Percentiles rank a stretch among this genome's conserved stretches.
Evolutionary conservation across 2,797 vertebrate genomes (phyloP).

Genomic region (Typhlichthys subterraneus): DNA sequence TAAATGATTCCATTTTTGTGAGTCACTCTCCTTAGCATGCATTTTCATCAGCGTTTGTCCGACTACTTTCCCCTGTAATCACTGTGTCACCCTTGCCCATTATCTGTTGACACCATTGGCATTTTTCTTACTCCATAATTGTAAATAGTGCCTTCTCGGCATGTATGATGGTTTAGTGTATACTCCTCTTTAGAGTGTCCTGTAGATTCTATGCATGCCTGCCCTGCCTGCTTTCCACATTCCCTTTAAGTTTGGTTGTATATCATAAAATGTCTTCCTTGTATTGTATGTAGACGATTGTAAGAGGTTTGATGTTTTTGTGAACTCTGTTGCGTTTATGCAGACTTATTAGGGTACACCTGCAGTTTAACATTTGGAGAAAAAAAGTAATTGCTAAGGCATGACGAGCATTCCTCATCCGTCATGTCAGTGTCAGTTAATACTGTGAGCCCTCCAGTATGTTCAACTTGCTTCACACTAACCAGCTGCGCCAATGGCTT

Average conservation of each 20-base stretch:
- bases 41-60: not conserved
- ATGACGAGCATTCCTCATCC: slow-evolving; percentile 63
- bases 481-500: slow-evolving; percentile 66
- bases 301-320: not conserved
- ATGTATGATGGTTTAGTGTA: slow-evolving; percentile 14
- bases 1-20: slow-evolving; percentile 27
- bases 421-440: slow-evolving; percentile 33
- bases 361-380: slow-evolving; percentile 2
- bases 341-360: not conserved
- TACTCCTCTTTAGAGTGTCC: slow-evolving; percentile 18
- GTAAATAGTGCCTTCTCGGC: slow-evolving; percentile 21
- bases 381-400: slow-evolving; percentile 22
- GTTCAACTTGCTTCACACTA: slow-evolving; percentile 74
- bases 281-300: slow-evolving; percentile 21
- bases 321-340: not conserved
- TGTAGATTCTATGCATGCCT: slow-evolving; percentile 5
- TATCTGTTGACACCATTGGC: slow-evolving; percentile 18
- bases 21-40: slow-evolving; percentile 50
- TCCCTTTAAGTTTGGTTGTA: slow-evolving; percentile 11
- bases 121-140: slow-evolving; percentile 31
- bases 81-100: not conserved
- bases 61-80: not conserved
- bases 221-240: not conserved
- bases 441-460: slow-evolving; percentile 36
- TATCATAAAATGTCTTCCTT: slow-evolving; percentile 23